These are phyloP conservation scores for Scleropages formosus DNA, from an alignment of 2,797 vertebrate species.

Conservation along the genomic window DNA sequence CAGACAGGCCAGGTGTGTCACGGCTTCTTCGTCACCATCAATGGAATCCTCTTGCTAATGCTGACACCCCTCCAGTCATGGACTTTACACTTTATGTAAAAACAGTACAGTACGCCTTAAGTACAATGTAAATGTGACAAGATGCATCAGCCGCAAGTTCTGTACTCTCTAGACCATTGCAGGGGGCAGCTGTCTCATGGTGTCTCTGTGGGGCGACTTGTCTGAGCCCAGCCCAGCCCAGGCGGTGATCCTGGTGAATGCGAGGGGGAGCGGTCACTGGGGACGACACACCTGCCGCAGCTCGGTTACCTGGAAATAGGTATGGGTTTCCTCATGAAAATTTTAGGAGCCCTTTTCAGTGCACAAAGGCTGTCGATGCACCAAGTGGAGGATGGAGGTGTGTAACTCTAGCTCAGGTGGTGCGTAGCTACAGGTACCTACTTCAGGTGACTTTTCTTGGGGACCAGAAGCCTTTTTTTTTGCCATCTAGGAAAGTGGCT, in stretches of 20 bases:
- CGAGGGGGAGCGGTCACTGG: conserved; percentile 47
- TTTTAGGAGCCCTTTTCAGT: conserved; percentile 66
- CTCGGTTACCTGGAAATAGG: conserved; percentile 79
- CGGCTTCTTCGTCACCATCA: conserved; percentile 41
- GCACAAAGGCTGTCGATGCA: conserved; percentile 63
- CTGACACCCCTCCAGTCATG: conserved; percentile 44
- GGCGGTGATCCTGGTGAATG: conserved; percentile 44
- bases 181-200: conserved; percentile 47
- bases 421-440: conserved; percentile 1
- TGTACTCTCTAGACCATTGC: conserved; percentile 15
- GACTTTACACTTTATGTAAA: conserved; percentile 3
- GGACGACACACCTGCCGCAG: conserved; percentile 50
- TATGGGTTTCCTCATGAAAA: conserved; percentile 76
- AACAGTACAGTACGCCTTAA: background rate
- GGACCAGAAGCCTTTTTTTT: too few relatives aligned
- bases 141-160: background rate
- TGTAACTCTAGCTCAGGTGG: conserved; percentile 47
- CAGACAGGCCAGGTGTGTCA: conserved; percentile 42
- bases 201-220: conserved; percentile 26
- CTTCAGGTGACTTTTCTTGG: too few relatives aligned
- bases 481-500: too few relatives aligned
- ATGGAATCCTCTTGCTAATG: conserved; percentile 33
- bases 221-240: conserved; percentile 31
- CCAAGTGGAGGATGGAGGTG: conserved; percentile 43
- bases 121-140: conserved; percentile 1